Percentiles rank a stretch among this genome's conserved stretches.
phyloP scores from a whole-genome alignment of 1,140 invertebrate species.

The Bacillus rossius region DNA sequence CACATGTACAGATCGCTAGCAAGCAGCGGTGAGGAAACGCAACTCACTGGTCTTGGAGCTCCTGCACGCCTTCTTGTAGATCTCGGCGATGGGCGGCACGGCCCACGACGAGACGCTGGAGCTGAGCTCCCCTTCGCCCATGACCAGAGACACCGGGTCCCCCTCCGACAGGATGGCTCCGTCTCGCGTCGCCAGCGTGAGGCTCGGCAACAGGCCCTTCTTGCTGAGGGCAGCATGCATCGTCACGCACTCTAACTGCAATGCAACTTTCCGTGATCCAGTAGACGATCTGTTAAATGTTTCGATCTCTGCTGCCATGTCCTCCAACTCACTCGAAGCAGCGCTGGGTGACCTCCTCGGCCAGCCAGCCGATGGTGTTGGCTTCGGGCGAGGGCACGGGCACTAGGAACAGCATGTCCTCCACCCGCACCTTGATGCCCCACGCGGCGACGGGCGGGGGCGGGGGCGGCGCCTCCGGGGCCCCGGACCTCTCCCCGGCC shows the following conservation, averaged over 20 bases:
- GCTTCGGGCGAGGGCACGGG: slow-evolving; percentile 52
- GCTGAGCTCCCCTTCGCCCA: not conserved
- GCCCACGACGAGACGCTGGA: not conserved
- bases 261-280: not conserved
- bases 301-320: no score
- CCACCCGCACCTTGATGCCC: slow-evolving; percentile 55
- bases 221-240: not conserved
- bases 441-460: slow-evolving; percentile 24
- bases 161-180: not conserved
- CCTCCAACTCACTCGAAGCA: slow-evolving; percentile 57
- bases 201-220: not conserved
- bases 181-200: not conserved
- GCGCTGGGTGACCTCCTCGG: slow-evolving; percentile 58
- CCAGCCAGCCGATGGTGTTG: slow-evolving; percentile 60
- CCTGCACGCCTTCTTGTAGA: not conserved
- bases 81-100: not conserved
- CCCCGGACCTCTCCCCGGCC: not conserved
- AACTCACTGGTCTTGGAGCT: no score
- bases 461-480: slow-evolving; percentile 19
- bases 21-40: no score
- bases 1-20: no score
- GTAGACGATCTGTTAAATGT: no score
- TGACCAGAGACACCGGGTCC: not conserved
- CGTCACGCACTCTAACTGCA: not conserved
- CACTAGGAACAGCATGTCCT: slow-evolving; percentile 56